A percentile compares a stretch with the other conserved stretches of the same genome.
Evolutionary conservation across 2,797 vertebrate species (phyloP).

Genomic region (Euthynnus affinis): DNA sequence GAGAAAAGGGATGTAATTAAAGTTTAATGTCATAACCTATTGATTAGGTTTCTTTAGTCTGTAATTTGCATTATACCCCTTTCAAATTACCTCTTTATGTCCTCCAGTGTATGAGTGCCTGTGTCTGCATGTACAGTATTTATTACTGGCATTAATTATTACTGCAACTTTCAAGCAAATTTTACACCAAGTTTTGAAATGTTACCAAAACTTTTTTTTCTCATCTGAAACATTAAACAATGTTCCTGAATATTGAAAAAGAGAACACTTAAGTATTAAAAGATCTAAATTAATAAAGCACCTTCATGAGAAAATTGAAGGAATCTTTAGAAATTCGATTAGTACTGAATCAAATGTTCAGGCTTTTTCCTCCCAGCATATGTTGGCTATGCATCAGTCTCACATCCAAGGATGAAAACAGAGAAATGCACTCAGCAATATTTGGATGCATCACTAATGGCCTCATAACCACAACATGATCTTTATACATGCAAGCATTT

Average conservation of each 20-base stretch:
- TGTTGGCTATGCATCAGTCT: slow-evolving; percentile 25
- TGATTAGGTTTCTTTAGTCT: slow-evolving; percentile 40
- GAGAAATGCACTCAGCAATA: slow-evolving; percentile 11
- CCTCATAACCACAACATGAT: background rate
- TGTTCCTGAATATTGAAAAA: background rate
- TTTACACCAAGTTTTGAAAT: background rate
- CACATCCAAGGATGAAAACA: slow-evolving; percentile 21
- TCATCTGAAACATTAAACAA: background rate
- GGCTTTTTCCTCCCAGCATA: background rate
- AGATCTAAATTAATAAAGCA: background rate
- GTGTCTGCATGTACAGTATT: background rate
- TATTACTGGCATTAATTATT: background rate
- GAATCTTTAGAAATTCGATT: slow-evolving; percentile 33
- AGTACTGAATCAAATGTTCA: background rate
- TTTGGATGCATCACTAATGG: slow-evolving; percentile 24
- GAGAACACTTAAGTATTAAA: background rate
- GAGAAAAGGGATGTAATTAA: slow-evolving; percentile 37
- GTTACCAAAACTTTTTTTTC: background rate
- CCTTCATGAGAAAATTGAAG: background rate
- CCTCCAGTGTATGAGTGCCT: background rate
- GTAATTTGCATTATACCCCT: slow-evolving; percentile 32
- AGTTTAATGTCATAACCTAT: slow-evolving; percentile 53
- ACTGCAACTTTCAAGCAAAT: background rate
- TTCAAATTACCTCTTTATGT: background rate
- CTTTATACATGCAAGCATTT: background rate